phyloP scores from a whole-genome alignment of 1,140 invertebrate species.

The Chymomyza costata region DNA sequence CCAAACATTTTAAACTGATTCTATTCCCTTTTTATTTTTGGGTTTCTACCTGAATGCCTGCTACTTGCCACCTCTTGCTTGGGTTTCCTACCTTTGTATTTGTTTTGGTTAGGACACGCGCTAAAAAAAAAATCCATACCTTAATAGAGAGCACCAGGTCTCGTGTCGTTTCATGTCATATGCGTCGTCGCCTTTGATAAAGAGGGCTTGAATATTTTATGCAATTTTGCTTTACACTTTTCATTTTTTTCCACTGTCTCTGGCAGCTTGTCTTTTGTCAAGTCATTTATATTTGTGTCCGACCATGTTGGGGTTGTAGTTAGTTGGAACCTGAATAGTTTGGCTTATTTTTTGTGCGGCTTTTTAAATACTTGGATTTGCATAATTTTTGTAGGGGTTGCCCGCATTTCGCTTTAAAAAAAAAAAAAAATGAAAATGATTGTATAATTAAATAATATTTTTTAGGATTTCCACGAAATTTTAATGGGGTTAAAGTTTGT shows the following conservation, averaged over 20 bases:
- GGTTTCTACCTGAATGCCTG: conserved; percentile 28
- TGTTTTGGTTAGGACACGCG: conserved; percentile 53
- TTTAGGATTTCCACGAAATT: conserved; percentile 1
- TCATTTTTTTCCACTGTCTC: not conserved
- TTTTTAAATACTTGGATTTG: conserved; percentile 56
- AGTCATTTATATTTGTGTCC: not conserved
- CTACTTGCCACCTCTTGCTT: conserved; percentile 35
- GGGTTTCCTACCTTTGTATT: conserved; percentile 28
- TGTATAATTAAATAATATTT: conserved; percentile 39
- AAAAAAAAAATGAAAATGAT: conserved; percentile 7
- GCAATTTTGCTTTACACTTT: conserved; percentile 14
- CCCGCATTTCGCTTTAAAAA: conserved; percentile 42
- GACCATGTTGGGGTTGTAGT: conserved; percentile 6
- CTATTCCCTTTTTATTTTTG: conserved; percentile 45
- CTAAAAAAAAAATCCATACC: conserved; percentile 31
- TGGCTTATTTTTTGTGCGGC: conserved; percentile 26
- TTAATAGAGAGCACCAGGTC: conserved; percentile 1
- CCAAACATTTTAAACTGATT: too few species aligned
- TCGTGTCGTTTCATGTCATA: conserved; percentile 4
- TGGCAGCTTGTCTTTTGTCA: conserved; percentile 14
- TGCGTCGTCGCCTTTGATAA: conserved; percentile 61
- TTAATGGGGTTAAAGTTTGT: too few species aligned
- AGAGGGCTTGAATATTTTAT: conserved; percentile 51
- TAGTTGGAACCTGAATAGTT: too few species aligned
- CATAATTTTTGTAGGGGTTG: conserved; percentile 49